Evolutionary conservation across 2,113 vertebrate genomes (phyloP).

Genomic region (Prolemur simus): DNA sequence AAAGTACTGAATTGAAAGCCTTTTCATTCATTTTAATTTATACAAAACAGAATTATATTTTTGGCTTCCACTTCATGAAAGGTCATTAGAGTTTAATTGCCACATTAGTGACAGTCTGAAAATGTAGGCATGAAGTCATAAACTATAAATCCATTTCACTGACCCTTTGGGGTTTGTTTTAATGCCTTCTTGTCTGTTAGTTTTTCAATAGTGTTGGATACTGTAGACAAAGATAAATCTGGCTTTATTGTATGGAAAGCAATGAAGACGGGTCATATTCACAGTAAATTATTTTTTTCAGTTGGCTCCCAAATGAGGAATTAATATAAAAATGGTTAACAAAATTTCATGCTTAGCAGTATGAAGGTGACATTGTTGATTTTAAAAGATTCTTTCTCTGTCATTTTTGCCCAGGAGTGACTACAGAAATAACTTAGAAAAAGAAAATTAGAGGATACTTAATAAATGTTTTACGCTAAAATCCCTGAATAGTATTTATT

Average conservation of each 20-base stretch:
- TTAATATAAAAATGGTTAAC: constrained; percentile 8
- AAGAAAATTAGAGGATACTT: not conserved
- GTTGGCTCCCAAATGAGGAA: not conserved
- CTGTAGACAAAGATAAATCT: constrained; percentile 4
- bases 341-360: not conserved
- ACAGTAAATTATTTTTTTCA: constrained; percentile 13
- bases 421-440: not conserved
- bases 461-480: not conserved
- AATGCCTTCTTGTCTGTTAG: constrained; percentile 33
- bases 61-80: constrained; percentile 61
- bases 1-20: constrained; percentile 39
- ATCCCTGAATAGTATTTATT: not conserved
- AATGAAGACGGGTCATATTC: not conserved
- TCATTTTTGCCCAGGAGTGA: not conserved
- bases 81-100: constrained; percentile 73
- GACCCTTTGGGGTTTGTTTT: constrained; percentile 56
- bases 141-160: constrained; percentile 42
- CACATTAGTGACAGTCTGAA: constrained; percentile 53
- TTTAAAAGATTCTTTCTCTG: not conserved
- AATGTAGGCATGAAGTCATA: constrained; percentile 57
- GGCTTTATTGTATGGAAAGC: constrained; percentile 3
- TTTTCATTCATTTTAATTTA: constrained; percentile 72
- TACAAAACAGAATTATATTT: constrained; percentile 63
- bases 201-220: constrained; percentile 29
- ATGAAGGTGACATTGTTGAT: constrained; percentile 45